A percentile compares a stretch with the other conserved stretches of the same genome.
phyloP scores from a whole-genome alignment of 2,113 vertebrate genomes.

The Delphinus delphis region DNA sequence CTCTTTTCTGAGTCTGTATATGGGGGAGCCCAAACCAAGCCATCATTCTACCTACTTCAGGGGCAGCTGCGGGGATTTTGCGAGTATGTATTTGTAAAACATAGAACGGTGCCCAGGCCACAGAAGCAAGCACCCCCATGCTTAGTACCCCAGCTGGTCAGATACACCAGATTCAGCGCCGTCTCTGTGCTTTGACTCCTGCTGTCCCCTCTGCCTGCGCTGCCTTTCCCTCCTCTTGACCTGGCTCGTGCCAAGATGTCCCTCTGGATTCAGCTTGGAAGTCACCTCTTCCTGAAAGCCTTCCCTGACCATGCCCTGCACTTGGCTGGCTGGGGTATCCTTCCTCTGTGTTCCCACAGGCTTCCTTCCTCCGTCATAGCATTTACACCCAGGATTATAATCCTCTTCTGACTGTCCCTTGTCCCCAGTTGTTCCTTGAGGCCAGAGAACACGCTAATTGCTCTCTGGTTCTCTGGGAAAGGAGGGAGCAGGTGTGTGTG shows the following conservation, averaged over 20 bases:
- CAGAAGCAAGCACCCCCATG: accelerated
- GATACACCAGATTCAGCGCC: accelerated
- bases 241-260: not conserved
- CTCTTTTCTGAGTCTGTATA: not conserved
- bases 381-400: not conserved
- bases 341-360: accelerated
- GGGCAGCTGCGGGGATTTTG: not conserved
- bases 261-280: not conserved
- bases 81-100: accelerated
- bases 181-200: accelerated
- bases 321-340: not conserved
- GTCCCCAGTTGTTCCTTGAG: too few relatives aligned
- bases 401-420: not conserved
- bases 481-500: not conserved
- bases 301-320: not conserved
- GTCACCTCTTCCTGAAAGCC: not conserved
- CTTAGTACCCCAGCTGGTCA: accelerated
- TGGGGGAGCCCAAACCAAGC: not conserved
- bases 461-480: not conserved
- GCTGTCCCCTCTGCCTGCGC: not conserved
- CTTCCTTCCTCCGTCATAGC: not conserved
- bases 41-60: accelerated
- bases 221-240: not conserved
- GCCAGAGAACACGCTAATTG: not conserved
- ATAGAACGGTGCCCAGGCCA: accelerated